Conservation (phyloP, 2,113 vertebrate genomes). For the Pseudorectes ferrugineus region DNA sequence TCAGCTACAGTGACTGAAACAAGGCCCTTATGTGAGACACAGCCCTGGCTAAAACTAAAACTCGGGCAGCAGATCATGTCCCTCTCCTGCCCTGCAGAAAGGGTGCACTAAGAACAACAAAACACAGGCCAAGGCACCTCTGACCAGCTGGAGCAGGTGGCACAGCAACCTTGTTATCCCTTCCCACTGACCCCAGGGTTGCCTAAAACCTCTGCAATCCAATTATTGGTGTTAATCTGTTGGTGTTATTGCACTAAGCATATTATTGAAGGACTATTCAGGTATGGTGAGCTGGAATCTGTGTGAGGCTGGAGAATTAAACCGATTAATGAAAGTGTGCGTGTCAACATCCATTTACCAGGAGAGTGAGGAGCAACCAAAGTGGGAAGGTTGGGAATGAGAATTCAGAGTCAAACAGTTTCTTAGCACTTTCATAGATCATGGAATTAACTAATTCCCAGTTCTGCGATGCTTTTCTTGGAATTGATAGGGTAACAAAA, state of each 20-base stretch:
- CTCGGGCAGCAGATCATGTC: not conserved
- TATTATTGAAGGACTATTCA: not conserved
- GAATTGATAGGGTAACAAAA: not conserved
- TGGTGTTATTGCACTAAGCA: not conserved
- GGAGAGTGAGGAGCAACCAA: not conserved
- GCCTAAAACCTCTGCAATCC: conserved; percentile 9
- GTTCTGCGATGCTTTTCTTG: not conserved
- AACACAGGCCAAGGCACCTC: not conserved
- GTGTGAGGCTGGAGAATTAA: not conserved
- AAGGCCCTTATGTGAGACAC: not conserved
- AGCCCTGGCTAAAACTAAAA: not conserved
- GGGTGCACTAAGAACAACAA: not conserved
- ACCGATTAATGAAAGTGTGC: not conserved
- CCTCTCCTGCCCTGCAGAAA: not conserved
- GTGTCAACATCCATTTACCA: not conserved
- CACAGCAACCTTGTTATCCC: not conserved
- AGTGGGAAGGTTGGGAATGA: not conserved
- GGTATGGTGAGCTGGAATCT: not conserved
- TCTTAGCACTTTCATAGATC: not conserved
- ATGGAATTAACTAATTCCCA: not conserved
- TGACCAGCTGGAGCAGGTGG: not conserved
- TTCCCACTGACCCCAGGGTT: not conserved
- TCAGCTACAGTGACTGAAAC: not conserved
- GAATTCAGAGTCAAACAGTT: not conserved
- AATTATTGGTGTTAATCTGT: not conserved